Base-by-base conservation (phyloP, 2,888 invertebrate genomes). In the Dasypolia templi region DNA sequence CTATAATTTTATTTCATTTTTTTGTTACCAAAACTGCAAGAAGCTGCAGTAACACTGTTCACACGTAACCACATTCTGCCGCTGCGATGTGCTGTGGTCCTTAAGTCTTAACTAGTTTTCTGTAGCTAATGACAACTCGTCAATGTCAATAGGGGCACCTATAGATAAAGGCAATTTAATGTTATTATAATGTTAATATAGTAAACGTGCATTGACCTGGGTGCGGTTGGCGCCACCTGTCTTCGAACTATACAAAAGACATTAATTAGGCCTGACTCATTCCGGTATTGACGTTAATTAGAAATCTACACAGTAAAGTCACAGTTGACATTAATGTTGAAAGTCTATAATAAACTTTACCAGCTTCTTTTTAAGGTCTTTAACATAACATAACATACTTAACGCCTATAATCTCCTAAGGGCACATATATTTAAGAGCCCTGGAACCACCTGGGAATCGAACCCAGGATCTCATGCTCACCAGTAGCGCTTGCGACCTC, bases 81-180 rank as follows among this genome's bases (percentile, higher is more conserved):
- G 39, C 39, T 39, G 39, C 39, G 39, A 39, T 9, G 39, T 7
- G 22, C 49, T 22, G 49, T 22, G 22, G 35, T 35, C 39, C 39
- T 39, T 39, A n/a, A 59, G 26, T 5, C 22, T 29, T 29, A 69
- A 78, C 79, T 55, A 61, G 79, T 74, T 74, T 51, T 59, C 29
- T 29, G 44, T 6, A 14, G 35, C 19, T 65, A 72, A 72, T 61
- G 55, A 71, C 32, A 59, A 49, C 59, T 35, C 64, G 75, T 72
- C 68, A 71, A 22, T 51, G 51, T 58, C 44, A 49, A 39, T 61
- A 44, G 26, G 26, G 55, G 46, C 61, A 32, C n/a, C 22, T 55
- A 56, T 39, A 68, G 26, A 61, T 72, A 64, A 72, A 75, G 68
- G 55, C 53, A 58, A 71, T 79, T 63, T 66, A 81, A 75, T 79